Evolutionary conservation across 2,113 vertebrate genomes (phyloP), one percentile per base, ranked within the genome.

Genomic region (Pavo muticus): DNA sequence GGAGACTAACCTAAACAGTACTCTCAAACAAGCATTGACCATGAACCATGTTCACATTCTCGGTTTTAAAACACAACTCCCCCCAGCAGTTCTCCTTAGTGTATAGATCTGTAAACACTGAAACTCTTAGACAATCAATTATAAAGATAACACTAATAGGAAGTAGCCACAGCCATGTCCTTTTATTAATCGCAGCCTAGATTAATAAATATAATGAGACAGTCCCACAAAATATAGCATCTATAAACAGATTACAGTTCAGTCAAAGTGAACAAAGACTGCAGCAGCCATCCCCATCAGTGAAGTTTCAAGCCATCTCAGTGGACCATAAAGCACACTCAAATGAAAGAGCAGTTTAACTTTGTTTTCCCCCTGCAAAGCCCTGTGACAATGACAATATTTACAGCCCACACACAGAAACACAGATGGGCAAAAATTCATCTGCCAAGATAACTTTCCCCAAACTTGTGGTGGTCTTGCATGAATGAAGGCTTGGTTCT

Each of bases 361-460:
- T 8, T 35, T 35, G 2, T 25, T 74, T 20, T 14, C 23, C 48
- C 48, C 48, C 48, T 8, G 23, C 48, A 25, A 25, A 50, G 23
- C 23, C 48, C 48, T 50, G 24, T 50, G 37, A 95, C 25, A 90
- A 73, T 68, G 45, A 47, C 81, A 92, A 71, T 76, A 92, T 92
- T 95, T 94, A 94, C 71, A 74, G 45, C 93, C 81, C 71, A 63
- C 54, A 47, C 23, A 83, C 7, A 79, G 76, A 68, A 91, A 84
- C 82, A 76, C 60, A 94, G 78, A 91, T 88, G 82, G 74, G 48
- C 14, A 94, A 84, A 89, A 93, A 92, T 79, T 82, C 42, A 87
- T 72, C 79, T 92, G 88, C 71, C 91, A 75, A 84, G 87, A 88
- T 50, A 94, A 79, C 69, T 85, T 88, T 32, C 25, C 42, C 70